Evolutionary conservation across 2,113 vertebrate species (phyloP).

Genomic region (Triplophysa rosa): DNA sequence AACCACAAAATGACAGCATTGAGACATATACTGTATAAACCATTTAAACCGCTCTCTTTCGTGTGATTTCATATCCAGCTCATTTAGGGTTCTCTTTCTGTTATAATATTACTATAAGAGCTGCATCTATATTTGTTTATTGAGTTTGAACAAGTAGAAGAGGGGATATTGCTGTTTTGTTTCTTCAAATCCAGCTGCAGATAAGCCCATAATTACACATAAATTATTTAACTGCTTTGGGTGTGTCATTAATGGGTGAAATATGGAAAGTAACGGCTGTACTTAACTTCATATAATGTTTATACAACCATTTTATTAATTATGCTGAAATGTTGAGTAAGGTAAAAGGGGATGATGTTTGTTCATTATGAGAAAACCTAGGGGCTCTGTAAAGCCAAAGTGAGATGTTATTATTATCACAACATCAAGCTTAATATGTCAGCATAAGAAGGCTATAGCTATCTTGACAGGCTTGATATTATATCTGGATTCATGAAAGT

Average conservation of each 20-base stretch:
- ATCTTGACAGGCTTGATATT: not conserved
- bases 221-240: conserved; percentile 7
- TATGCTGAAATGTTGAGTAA: not conserved
- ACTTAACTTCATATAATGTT: not conserved
- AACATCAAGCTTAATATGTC: not conserved
- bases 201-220: conserved; percentile 36
- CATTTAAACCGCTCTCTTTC: conserved; percentile 22
- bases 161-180: too few relatives aligned
- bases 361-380: not conserved
- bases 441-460: not conserved
- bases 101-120: conserved; percentile 9
- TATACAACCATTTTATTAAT: not conserved
- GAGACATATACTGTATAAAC: not conserved
- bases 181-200: not conserved
- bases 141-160: too few relatives aligned
- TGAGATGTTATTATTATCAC: not conserved
- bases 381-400: not conserved
- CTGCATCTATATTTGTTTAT: not conserved
- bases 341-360: not conserved
- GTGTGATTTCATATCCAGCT: conserved; percentile 46
- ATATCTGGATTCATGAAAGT: not conserved
- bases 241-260: not conserved
- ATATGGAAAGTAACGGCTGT: not conserved
- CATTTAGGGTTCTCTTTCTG: conserved; percentile 31
- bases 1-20: conserved; percentile 38